Conservation (phyloP, 2,797 vertebrate species). For the Cephalopachus bancanus region DNA sequence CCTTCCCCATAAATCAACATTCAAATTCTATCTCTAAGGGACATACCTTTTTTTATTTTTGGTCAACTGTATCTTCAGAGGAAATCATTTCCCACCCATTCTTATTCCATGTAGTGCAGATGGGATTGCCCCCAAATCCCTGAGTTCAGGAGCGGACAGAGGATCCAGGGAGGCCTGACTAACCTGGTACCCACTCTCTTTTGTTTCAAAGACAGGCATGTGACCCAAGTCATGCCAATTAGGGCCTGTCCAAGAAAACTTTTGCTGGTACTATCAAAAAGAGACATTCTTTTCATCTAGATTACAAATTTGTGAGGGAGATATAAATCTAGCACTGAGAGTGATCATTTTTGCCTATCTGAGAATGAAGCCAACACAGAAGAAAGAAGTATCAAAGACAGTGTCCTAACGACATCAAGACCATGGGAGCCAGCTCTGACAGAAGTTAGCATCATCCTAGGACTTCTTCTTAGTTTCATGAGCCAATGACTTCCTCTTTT, state of each 20-base stretch:
- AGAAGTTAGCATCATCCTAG: neutral
- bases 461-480: neutral
- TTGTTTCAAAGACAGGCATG: conserved; percentile 14
- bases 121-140: neutral
- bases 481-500: conserved; percentile 12
- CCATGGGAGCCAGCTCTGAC: neutral
- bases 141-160: neutral
- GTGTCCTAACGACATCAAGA: neutral
- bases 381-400: neutral
- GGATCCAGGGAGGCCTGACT: neutral
- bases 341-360: neutral
- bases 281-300: neutral
- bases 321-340: neutral
- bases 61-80: neutral
- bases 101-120: neutral
- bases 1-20: conserved; percentile 38
- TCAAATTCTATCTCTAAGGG: conserved; percentile 8
- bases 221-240: neutral
- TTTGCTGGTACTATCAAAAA: conserved; percentile 21
- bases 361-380: neutral
- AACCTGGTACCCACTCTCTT: neutral
- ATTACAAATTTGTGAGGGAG: neutral
- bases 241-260: neutral
- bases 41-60: neutral
- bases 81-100: neutral